Percentiles rank a stretch among this genome's conserved stretches.
Evolutionary conservation across 1,140 invertebrate species (phyloP).

Genomic region (Danaus melanippus): DNA sequence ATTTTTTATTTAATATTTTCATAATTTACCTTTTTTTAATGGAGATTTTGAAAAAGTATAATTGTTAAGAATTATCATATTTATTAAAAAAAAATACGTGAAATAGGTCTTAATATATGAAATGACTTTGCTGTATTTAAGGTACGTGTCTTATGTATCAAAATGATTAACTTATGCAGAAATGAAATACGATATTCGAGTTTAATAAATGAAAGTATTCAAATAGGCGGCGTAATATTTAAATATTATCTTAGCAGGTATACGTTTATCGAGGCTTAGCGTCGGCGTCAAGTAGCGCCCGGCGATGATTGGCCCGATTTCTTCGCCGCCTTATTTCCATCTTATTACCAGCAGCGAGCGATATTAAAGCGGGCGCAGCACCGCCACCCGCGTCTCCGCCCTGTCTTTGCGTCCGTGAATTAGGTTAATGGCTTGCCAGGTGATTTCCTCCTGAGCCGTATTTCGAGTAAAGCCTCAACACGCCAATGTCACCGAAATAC

Average conservation of each 20-base stretch:
- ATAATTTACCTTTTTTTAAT: no score
- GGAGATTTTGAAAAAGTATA: no score
- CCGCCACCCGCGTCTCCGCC: slow-evolving; percentile 60
- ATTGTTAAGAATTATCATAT: no score
- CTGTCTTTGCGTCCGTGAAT: slow-evolving; percentile 68
- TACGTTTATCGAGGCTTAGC: slow-evolving; percentile 24
- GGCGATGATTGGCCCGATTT: slow-evolving; percentile 61
- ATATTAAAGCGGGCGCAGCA: slow-evolving; percentile 64
- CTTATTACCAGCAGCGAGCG: slow-evolving; percentile 64
- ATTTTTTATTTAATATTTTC: no score
- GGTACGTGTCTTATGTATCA: no score
- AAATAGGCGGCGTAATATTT: slow-evolving; percentile 23
- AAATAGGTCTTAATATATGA: no score
- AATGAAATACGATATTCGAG: slow-evolving; percentile 6
- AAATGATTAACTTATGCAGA: slow-evolving; percentile 3
- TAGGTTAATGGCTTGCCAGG: slow-evolving; percentile 71
- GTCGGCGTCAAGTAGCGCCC: slow-evolving; percentile 24
- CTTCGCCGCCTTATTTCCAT: slow-evolving; percentile 68
- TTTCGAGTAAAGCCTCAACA: slow-evolving; percentile 57
- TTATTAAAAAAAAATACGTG: no score
- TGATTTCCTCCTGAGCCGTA: slow-evolving; percentile 66
- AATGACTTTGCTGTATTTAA: no score
- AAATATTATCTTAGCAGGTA: slow-evolving; percentile 25
- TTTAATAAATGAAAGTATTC: slow-evolving; percentile 14
- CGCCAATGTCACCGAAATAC: slow-evolving; percentile 53